Evolutionary conservation across 1,140 invertebrate genomes (phyloP).

Genomic region (Elymnias hypermnestra): DNA sequence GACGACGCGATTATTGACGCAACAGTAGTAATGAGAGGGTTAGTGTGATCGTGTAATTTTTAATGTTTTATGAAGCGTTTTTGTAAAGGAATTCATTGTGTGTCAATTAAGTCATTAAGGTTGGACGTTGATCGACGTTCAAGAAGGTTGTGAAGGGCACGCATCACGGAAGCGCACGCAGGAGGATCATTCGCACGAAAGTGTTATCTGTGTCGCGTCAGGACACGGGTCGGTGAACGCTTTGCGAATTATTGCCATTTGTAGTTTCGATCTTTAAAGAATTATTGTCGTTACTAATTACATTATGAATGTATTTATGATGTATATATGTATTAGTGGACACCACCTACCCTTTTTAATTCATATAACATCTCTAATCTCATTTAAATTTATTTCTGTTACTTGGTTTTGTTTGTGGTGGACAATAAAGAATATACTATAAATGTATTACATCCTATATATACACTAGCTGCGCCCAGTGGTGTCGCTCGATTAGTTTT

Average conservation of each 20-base stretch:
- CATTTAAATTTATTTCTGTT: too few relatives aligned
- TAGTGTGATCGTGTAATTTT: slow-evolving; percentile 42
- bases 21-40: slow-evolving; percentile 44
- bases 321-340: too few relatives aligned
- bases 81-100: slow-evolving; percentile 35
- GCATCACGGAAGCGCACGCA: slow-evolving; percentile 54
- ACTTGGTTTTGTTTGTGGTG: too few relatives aligned
- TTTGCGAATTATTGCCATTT: slow-evolving; percentile 43
- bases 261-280: slow-evolving; percentile 30
- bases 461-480: too few relatives aligned
- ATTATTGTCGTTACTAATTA: slow-evolving; percentile 34
- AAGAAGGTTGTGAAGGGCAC: slow-evolving; percentile 45
- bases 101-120: slow-evolving; percentile 68
- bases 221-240: slow-evolving; percentile 24
- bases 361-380: not conserved
- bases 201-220: slow-evolving; percentile 6
- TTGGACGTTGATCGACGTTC: slow-evolving; percentile 56
- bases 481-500: too few relatives aligned
- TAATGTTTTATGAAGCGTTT: slow-evolving; percentile 46
- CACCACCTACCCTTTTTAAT: too few relatives aligned
- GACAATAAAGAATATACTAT: too few relatives aligned
- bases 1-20: slow-evolving; percentile 38
- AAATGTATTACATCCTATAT: too few relatives aligned
- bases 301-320: too few relatives aligned
- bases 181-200: slow-evolving; percentile 28